Percentiles rank a stretch among this genome's conserved stretches.
Evolutionary conservation across 2,888 invertebrate genomes (phyloP).

Genomic region (Pseudanteris insignis): DNA sequence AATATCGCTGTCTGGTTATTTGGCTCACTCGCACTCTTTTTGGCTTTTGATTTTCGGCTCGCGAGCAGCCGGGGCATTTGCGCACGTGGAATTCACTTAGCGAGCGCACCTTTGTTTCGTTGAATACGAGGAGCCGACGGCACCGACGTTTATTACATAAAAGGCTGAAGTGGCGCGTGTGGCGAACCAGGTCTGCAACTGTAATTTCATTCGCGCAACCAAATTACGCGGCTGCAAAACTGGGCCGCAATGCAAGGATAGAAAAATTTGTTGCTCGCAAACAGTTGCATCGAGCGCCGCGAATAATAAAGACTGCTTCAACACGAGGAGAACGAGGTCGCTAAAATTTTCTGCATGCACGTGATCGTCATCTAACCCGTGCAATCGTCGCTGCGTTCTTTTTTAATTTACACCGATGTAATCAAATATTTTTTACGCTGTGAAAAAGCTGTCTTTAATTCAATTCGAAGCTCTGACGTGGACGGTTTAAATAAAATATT

Average conservation of each 20-base stretch:
- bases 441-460: too few species aligned
- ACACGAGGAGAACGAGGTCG: conserved; percentile 15
- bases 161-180: conserved; percentile 45
- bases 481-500: too few species aligned
- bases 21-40: conserved; percentile 9
- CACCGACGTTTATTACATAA: conserved; percentile 61
- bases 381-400: too few species aligned
- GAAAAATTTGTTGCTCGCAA: conserved; percentile 34
- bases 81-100: conserved; percentile 59
- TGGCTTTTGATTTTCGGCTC: conserved; percentile 22
- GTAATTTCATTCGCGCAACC: conserved; percentile 46
- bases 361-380: conserved; percentile 9
- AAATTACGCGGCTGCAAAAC: conserved; percentile 27
- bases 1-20: too few species aligned
- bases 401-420: too few species aligned
- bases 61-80: conserved; percentile 21
- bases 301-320: conserved; percentile 25
- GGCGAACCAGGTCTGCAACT: conserved; percentile 22
- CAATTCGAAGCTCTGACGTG: too few species aligned
- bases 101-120: conserved; percentile 61
- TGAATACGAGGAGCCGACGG: conserved; percentile 54
- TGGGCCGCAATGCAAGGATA: conserved; percentile 3
- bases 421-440: too few species aligned
- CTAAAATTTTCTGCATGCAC: conserved; percentile 11
- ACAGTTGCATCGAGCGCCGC: conserved; percentile 10